Base-by-base conservation (phyloP, 1,140 invertebrate species). In the Aphelenchoides fujianensis region DNA sequence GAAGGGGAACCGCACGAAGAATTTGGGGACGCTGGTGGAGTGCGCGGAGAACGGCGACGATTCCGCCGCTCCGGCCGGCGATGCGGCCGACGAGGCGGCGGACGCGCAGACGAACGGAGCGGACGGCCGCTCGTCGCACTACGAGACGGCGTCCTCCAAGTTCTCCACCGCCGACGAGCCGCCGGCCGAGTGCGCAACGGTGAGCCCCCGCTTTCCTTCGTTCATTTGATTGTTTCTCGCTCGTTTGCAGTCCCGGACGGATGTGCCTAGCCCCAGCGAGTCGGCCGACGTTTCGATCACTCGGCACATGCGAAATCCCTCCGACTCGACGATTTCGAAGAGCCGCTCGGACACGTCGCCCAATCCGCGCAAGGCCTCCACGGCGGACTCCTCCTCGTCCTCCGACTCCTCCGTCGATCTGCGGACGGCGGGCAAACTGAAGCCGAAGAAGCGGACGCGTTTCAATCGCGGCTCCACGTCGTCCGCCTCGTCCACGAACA, bases 101-200 rank as follows among this genome's bases (percentile, higher is more conserved):
- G 55, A 59, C 34, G 5, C 5, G 34, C 63, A 66, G 16, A 37
- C 34, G 12, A 16, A 12, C n/a, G 36, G 16, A 19, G 59, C n/a
- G 16, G 59, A 61, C n/a, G 63, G 63, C 12, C 63, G 63, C 0
- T 36, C 16, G 16, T 66, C 63, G 32, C 5, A 5, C 34, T 66
- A 66, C 63, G 63, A 66, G 7, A 66, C 63, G 0, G 63, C 63
- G 12, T 36, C 32, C 19, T 66, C 63, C 28, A 66, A 55, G 32
- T 66, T 66, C 3, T 36, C 32, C 2, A 66, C 36, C 9, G 63
- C 12, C 12, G 63, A 66, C 32, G 36, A 66, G 28, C 37, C 36
- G 31, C 23, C 32, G 1, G 63, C 53, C 19, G 55, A 59, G 19
- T 59, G 55, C 19, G 5, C 55, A 23, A 59, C 55, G 55, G 55